A percentile compares a stretch with the other conserved stretches of the same genome.
phyloP scores from a whole-genome alignment of 2,888 invertebrate species.

The Tetramorium bicarinatum region DNA sequence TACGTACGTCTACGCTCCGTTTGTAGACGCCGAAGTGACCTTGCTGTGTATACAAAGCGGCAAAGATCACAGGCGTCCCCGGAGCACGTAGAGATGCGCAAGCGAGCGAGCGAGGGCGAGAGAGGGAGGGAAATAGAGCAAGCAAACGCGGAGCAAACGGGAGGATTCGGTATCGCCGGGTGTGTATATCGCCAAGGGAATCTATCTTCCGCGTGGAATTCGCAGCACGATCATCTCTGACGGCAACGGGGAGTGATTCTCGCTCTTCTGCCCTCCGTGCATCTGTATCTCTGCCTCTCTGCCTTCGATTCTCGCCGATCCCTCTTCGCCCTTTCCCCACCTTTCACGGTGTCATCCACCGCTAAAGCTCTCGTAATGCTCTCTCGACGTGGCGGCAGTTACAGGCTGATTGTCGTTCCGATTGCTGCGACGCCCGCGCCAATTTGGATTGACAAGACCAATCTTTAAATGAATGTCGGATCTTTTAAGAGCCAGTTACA shows the following conservation, averaged over 20 bases:
- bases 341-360: constrained; percentile 70
- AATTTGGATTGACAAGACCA: constrained; percentile 60
- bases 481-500: not conserved
- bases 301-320: constrained; percentile 64
- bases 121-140: constrained; percentile 40
- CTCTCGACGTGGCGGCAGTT: constrained; percentile 66
- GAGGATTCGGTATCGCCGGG: constrained; percentile 67
- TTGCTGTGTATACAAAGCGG: constrained; percentile 71
- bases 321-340: constrained; percentile 66
- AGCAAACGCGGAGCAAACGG: constrained; percentile 37
- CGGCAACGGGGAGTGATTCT: constrained; percentile 83
- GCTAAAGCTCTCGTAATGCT: constrained; percentile 74
- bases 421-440: constrained; percentile 62
- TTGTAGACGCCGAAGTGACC: constrained; percentile 27
- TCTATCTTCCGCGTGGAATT: constrained; percentile 81
- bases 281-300: not conserved
- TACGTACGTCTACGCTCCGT: not conserved
- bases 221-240: constrained; percentile 84
- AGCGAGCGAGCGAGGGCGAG: no score
- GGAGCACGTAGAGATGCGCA: constrained; percentile 67
- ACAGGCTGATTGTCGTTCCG: constrained; percentile 64
- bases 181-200: constrained; percentile 77
- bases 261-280: constrained; percentile 18
- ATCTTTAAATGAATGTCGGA: constrained; percentile 12
- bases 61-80: constrained; percentile 77